Percentiles rank a stretch among this genome's conserved stretches.
phyloP scores from a whole-genome alignment of 2,113 vertebrate genomes.

The Osmerus mordax region DNA sequence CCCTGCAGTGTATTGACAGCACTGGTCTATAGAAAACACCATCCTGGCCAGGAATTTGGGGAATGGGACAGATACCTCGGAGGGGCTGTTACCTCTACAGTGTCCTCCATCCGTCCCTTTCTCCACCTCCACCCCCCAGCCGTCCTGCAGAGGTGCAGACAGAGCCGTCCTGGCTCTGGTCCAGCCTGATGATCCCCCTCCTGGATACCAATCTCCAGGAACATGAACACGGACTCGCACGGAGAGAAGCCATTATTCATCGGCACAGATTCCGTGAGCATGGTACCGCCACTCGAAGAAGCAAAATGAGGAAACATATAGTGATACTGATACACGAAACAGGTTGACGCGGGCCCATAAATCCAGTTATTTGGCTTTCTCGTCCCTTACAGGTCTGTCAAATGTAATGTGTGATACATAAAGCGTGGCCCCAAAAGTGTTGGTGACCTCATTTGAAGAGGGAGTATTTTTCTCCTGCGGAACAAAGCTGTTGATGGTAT shows the following conservation, averaged over 20 bases:
- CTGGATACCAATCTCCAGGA: constrained; percentile 40
- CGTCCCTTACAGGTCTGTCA: constrained; percentile 40
- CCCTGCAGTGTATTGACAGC: constrained; percentile 15
- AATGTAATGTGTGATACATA: constrained; percentile 38
- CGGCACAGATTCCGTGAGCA: constrained; percentile 31
- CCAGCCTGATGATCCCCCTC: constrained; percentile 44
- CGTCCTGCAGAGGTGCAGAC: constrained; percentile 57
- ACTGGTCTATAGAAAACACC: constrained; percentile 32
- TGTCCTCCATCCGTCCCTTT: constrained; percentile 23
- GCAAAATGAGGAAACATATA: constrained; percentile 17
- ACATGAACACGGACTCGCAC: constrained; percentile 36
- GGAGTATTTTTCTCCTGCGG: constrained; percentile 50
- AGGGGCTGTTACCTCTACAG: constrained; percentile 46
- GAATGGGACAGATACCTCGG: constrained; percentile 52
- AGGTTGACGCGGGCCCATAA: constrained; percentile 28
- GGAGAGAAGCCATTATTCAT: constrained; percentile 41
- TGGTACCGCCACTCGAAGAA: constrained; percentile 21
- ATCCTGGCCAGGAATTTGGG: constrained; percentile 48
- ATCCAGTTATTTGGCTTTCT: constrained; percentile 53
- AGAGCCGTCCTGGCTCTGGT: constrained; percentile 53
- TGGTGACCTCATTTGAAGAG: constrained; percentile 51
- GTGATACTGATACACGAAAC: constrained; percentile 28
- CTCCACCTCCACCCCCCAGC: constrained; percentile 19
- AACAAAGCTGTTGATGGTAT: constrained; percentile 70
- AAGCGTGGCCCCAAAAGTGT: constrained; percentile 37